Percentiles rank a stretch among this genome's conserved stretches.
Evolutionary conservation across 37 sponge, comb jelly and placozoan species (phyloP).

Genomic region (Dysidea cf. avara): DNA sequence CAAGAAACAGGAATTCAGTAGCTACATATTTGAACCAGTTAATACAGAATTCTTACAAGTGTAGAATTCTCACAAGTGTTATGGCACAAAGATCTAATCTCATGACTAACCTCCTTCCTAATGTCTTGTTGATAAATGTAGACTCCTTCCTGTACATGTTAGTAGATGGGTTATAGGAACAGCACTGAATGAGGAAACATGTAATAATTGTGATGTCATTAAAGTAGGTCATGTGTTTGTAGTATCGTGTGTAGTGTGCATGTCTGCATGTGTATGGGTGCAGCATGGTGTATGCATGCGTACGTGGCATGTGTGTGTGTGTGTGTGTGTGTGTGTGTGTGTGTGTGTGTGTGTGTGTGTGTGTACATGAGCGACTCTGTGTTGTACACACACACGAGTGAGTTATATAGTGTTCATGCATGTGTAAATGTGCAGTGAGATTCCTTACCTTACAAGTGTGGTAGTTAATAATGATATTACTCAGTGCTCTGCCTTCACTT

Average conservation of each 20-base stretch:
- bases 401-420: neutral
- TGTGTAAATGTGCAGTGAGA: neutral
- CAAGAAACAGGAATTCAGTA: neutral
- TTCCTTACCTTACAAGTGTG: slow-evolving; percentile 68
- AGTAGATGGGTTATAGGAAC: slow-evolving; percentile 69
- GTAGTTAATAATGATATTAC: slow-evolving; percentile 69
- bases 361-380: neutral
- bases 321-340: too few species aligned
- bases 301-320: too few species aligned
- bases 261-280: too few species aligned
- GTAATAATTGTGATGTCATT: too few species aligned
- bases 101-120: slow-evolving; percentile 68
- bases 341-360: neutral
- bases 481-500: slow-evolving; percentile 64
- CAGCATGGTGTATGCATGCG: too few species aligned
- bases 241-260: too few species aligned
- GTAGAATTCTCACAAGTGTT: neutral
- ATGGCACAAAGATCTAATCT: neutral
- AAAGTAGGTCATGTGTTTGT: too few species aligned
- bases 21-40: neutral
- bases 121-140: slow-evolving; percentile 63
- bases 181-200: slow-evolving; percentile 48
- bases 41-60: neutral
- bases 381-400: neutral
- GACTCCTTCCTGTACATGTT: slow-evolving; percentile 58